Evolutionary conservation across 30 jellyfish, hydroid and myxozoan species (phyloP).

Genomic region (Aurelia aurita): DNA sequence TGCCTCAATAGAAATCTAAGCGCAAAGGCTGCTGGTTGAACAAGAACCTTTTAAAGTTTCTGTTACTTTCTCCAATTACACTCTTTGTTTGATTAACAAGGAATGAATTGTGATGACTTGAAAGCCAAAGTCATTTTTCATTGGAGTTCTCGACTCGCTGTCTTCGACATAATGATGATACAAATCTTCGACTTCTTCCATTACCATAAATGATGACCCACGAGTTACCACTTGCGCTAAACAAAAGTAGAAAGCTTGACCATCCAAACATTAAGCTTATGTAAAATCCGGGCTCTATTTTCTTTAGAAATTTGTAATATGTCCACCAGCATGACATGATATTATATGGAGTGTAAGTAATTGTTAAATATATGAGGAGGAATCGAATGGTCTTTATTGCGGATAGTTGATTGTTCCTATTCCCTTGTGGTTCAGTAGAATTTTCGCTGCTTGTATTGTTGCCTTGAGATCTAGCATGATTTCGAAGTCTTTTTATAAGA

Average conservation of each 20-base stretch:
- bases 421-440: not conserved
- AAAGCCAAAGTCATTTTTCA: too few relatives aligned
- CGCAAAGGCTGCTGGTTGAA: too few relatives aligned
- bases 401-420: conserved; percentile 39
- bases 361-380: conserved; percentile 13
- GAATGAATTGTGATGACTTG: too few relatives aligned
- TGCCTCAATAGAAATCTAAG: too few relatives aligned
- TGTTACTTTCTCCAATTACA: too few relatives aligned
- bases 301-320: conserved; percentile 7
- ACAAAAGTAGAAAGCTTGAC: conserved; percentile 4
- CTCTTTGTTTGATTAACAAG: too few relatives aligned
- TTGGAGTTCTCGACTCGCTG: too few relatives aligned
- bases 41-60: too few relatives aligned
- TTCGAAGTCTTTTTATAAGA: not conserved
- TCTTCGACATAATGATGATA: not conserved
- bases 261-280: not conserved
- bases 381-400: conserved; percentile 61
- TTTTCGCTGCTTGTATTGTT: not conserved
- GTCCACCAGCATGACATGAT: conserved; percentile 24
- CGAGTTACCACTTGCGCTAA: conserved; percentile 44
- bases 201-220: conserved; percentile 35
- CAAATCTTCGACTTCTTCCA: not conserved
- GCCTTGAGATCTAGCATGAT: conserved; percentile 1
- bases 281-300: conserved; percentile 3
- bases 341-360: conserved; percentile 36